Evolutionary conservation across 2,888 invertebrate genomes (phyloP).

Genomic region (Sinodicranocentrus sp.): DNA sequence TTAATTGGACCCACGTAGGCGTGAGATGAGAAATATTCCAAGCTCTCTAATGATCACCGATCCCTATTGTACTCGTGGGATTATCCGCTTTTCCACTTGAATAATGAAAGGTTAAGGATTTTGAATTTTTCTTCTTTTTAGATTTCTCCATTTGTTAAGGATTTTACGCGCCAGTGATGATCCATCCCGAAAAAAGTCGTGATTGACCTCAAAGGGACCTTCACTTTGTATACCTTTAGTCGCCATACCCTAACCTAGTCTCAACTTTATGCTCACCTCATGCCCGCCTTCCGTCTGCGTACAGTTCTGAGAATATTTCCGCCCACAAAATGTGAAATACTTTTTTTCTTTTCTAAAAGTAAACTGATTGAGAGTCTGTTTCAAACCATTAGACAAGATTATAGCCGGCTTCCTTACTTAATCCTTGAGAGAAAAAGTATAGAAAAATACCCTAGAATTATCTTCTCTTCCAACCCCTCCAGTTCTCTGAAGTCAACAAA

Average conservation of each 20-base stretch:
- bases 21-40: constrained; percentile 67
- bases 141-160: no score
- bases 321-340: constrained; percentile 60
- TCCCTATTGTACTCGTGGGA: constrained; percentile 2
- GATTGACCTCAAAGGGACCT: constrained; percentile 70
- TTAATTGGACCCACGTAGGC: constrained; percentile 68
- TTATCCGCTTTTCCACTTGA: neutral
- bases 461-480: constrained; percentile 65
- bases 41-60: constrained; percentile 40
- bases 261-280: constrained; percentile 26
- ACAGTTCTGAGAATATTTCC: constrained; percentile 61
- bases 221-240: constrained; percentile 51
- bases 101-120: constrained; percentile 43
- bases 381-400: constrained; percentile 32
- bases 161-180: constrained; percentile 10
- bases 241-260: constrained; percentile 58
- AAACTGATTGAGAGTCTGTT: constrained; percentile 46
- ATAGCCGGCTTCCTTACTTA: constrained; percentile 17
- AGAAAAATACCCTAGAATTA: constrained; percentile 60
- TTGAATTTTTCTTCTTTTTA: constrained; percentile 41
- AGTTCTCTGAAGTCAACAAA: constrained; percentile 57
- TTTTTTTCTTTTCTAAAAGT: neutral
- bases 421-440: constrained; percentile 7
- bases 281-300: constrained; percentile 51
- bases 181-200: constrained; percentile 38